A percentile compares a stretch with the other conserved stretches of the same genome.
These are phyloP conservation scores for Thomomys bottae DNA, from an alignment of 2,113 vertebrate genomes.

Conservation along the genomic window DNA sequence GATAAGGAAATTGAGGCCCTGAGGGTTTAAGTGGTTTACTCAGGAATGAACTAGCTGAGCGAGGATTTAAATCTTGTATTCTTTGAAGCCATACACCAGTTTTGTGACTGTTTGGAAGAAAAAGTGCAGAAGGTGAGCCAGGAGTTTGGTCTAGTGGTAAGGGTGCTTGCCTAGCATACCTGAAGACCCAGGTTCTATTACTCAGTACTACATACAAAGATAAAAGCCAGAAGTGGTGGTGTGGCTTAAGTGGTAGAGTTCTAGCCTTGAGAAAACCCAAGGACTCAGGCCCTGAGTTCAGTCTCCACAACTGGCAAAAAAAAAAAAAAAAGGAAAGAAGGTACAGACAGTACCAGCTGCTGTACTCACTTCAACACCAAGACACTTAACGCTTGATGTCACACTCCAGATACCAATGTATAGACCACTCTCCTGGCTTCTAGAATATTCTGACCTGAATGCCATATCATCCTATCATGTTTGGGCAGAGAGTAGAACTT, in stretches of 20 bases:
- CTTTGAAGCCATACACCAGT: background rate
- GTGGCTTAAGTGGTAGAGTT: no score
- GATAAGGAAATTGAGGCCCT: conserved; percentile 13
- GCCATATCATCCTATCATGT: background rate
- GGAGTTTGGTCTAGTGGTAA: no score
- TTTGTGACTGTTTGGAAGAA: background rate
- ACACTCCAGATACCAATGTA: background rate
- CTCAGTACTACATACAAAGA: no score
- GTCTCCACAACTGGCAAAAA: no score
- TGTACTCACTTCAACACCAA: background rate
- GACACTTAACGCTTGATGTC: background rate
- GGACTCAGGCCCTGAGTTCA: no score
- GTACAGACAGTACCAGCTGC: background rate
- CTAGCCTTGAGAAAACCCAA: no score
- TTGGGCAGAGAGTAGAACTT: background rate
- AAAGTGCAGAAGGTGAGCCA: no score
- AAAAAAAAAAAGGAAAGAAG: background rate
- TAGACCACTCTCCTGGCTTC: background rate
- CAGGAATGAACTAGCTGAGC: background rate
- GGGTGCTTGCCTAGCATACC: no score
- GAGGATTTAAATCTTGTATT: conserved; percentile 5
- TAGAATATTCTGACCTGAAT: background rate
- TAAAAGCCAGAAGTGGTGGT: no score
- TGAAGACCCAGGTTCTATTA: no score
- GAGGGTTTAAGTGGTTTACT: background rate